A percentile compares a stretch with the other conserved stretches of the same genome.
phyloP scores from a whole-genome alignment of 1,140 invertebrate species.

The Drosophila elegans region DNA sequence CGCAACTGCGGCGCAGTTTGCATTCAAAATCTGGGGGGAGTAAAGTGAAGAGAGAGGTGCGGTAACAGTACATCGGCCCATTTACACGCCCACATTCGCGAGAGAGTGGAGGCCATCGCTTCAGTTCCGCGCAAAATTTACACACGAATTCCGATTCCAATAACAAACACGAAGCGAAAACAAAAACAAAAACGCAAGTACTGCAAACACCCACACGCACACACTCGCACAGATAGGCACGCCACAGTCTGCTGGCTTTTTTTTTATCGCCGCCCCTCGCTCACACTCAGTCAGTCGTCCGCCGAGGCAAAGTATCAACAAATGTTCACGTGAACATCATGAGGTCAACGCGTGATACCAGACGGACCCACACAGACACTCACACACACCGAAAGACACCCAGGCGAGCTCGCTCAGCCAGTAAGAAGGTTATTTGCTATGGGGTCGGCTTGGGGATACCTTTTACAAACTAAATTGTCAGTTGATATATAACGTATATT shows the following conservation, averaged over 20 bases:
- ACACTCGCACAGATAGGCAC: constrained; percentile 51
- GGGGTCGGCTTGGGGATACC: constrained; percentile 19
- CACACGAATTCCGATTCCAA: constrained; percentile 73
- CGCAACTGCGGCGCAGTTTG: constrained; percentile 61
- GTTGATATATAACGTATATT: too few species aligned
- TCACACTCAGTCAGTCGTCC: constrained; percentile 9
- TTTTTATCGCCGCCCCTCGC: constrained; percentile 7
- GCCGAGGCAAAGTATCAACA: constrained; percentile 69
- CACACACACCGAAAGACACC: constrained; percentile 20
- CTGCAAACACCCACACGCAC: constrained; percentile 52
- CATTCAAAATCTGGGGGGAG: constrained; percentile 23
- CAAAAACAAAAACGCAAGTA: constrained; percentile 63
- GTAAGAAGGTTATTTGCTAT: constrained; percentile 39
- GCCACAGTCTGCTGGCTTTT: constrained; percentile 57
- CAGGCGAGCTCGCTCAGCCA: constrained; percentile 38
- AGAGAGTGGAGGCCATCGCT: constrained; percentile 55
- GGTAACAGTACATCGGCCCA: constrained; percentile 52
- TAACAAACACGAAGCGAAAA: constrained; percentile 60
- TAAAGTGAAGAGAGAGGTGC: constrained; percentile 9
- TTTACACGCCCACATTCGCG: constrained; percentile 62
- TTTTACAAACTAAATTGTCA: not conserved
- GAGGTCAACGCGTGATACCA: constrained; percentile 84
- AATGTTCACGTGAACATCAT: constrained; percentile 83
- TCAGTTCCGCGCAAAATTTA: constrained; percentile 73
- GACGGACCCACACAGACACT: constrained; percentile 57